phyloP scores from a whole-genome alignment of 2,797 vertebrate species.

The Muraenolepis orangiensis region DNA sequence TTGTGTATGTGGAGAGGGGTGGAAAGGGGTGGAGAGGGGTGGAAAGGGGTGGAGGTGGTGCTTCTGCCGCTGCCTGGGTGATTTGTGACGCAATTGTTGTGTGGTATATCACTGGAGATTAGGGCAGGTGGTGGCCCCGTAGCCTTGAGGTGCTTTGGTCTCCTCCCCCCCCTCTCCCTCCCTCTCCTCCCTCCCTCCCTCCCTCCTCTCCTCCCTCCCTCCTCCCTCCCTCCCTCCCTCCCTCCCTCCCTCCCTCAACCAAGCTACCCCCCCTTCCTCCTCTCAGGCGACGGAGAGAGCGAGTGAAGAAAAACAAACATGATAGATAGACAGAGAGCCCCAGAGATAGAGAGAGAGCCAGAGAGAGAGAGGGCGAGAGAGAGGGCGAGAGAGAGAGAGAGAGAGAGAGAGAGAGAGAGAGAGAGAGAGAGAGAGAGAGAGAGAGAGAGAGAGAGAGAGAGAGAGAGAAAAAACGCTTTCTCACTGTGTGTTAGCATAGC shows the following conservation, averaged over 20 bases:
- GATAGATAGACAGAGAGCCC: neutral
- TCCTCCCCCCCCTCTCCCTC: conserved; percentile 32
- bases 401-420: too few species aligned
- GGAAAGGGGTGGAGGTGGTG: conserved; percentile 59
- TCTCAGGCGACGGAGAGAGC: neutral
- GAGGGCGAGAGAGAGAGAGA: too few species aligned
- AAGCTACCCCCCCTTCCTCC: neutral
- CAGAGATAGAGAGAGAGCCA: too few species aligned
- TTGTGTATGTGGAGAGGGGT: conserved; percentile 57
- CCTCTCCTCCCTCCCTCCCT: too few species aligned
- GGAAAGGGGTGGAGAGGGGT: conserved; percentile 61
- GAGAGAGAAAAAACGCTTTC: too few species aligned
- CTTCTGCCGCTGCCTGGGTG: conserved; percentile 61
- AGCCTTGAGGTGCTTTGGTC: conserved; percentile 57
- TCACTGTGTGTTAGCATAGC: too few species aligned
- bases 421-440: too few species aligned
- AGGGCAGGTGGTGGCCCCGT: conserved; percentile 65
- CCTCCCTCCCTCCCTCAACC: neutral
- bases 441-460: too few species aligned
- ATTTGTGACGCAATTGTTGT: conserved; percentile 55
- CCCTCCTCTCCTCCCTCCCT: neutral
- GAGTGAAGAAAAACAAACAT: neutral
- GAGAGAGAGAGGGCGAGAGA: too few species aligned
- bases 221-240: neutral
- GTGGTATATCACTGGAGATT: conserved; percentile 62